Percentiles rank a stretch among this genome's conserved stretches.
Evolutionary conservation across 2,888 invertebrate species (phyloP).

Genomic region (Octodonta nipae): DNA sequence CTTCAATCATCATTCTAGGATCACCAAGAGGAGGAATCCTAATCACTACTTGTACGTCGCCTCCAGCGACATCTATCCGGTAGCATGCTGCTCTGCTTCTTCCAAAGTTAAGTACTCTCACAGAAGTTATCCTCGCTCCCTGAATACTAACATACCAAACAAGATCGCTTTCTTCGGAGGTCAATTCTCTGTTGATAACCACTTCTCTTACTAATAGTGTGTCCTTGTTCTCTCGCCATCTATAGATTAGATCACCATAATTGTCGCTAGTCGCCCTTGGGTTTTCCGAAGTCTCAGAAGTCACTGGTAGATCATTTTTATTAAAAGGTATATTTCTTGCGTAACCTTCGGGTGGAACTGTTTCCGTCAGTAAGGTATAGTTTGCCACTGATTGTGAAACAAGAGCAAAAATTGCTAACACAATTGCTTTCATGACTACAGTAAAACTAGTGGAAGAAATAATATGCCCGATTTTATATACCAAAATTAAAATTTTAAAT

Average conservation of each 20-base stretch:
- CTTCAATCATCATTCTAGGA: constrained; percentile 21
- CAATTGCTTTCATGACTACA: too few species aligned
- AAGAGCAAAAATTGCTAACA: too few species aligned
- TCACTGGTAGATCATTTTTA: too few species aligned
- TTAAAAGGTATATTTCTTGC: too few species aligned
- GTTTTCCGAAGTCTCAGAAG: too few species aligned
- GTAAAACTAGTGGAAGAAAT: too few species aligned
- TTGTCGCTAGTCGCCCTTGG: too few species aligned
- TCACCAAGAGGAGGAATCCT: constrained; percentile 18
- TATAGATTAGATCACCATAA: constrained; percentile 18
- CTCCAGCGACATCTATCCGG: constrained; percentile 20
- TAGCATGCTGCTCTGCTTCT: constrained; percentile 19
- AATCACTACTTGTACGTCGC: constrained; percentile 17
- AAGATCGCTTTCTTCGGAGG: constrained; percentile 16
- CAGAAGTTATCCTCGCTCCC: constrained; percentile 18
- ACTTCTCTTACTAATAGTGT: constrained; percentile 18
- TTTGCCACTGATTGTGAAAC: too few species aligned
- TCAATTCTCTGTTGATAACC: constrained; percentile 14
- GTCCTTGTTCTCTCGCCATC: constrained; percentile 16
- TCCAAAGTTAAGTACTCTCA: constrained; percentile 22
- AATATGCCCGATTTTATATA: too few species aligned
- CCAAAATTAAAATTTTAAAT: too few species aligned
- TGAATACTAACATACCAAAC: constrained; percentile 20
- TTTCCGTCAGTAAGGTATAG: too few species aligned
- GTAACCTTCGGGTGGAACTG: too few species aligned